Conservation (phyloP, 2,113 vertebrate species). For the Chaetodon auriga region DNA sequence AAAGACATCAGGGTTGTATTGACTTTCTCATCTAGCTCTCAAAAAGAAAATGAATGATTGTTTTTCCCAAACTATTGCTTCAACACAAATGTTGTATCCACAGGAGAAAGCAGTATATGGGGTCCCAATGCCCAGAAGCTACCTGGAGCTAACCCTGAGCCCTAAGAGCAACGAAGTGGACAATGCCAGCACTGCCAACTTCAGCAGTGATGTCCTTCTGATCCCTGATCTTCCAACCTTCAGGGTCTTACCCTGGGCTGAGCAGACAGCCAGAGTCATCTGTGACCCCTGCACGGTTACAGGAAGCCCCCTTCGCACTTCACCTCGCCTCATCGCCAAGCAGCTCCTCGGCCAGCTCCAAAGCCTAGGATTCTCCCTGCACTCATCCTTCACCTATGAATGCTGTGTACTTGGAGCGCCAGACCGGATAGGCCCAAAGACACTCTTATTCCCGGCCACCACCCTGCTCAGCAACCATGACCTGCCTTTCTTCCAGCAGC, state of each 20-base stretch:
- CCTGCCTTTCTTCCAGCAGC: slow-evolving; percentile 92
- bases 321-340: slow-evolving; percentile 91
- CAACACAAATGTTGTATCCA: slow-evolving; percentile 20
- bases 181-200: slow-evolving; percentile 87
- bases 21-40: neutral
- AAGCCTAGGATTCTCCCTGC: slow-evolving; percentile 88
- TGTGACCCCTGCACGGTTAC: slow-evolving; percentile 92
- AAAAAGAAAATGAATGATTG: neutral
- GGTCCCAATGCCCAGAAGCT: slow-evolving; percentile 92
- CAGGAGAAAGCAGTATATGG: slow-evolving; percentile 93
- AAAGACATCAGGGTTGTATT: neutral
- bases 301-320: slow-evolving; percentile 88
- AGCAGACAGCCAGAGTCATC: slow-evolving; percentile 92
- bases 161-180: slow-evolving; percentile 90
- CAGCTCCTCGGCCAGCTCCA: slow-evolving; percentile 89
- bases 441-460: slow-evolving; percentile 90
- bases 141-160: slow-evolving; percentile 91
- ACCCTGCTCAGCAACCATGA: slow-evolving; percentile 90
- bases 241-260: slow-evolving; percentile 89
- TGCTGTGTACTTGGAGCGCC: slow-evolving; percentile 91
- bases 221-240: slow-evolving; percentile 93
- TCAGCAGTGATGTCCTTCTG: slow-evolving; percentile 92
- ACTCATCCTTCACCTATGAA: slow-evolving; percentile 92
- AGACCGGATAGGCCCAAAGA: slow-evolving; percentile 90
- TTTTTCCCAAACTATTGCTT: neutral